Conservation (phyloP, 2,797 vertebrate genomes). For the Neomorphus geoffroyi region DNA sequence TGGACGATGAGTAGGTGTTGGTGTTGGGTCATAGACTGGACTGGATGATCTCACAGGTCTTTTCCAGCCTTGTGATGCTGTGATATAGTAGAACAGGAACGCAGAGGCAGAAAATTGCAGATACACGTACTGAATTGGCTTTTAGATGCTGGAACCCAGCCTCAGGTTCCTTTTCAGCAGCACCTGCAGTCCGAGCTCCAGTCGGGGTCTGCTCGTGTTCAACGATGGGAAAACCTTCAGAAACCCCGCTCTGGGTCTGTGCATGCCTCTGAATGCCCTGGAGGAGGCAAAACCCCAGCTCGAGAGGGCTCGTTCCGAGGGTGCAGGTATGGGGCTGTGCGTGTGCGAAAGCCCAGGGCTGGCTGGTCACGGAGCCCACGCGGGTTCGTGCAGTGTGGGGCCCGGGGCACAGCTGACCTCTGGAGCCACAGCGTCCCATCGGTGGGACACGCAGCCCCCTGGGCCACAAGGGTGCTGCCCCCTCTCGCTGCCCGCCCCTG, state of each 20-base stretch:
- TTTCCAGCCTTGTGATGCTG: no score
- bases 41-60: no score
- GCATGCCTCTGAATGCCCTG: background rate
- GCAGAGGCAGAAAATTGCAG: background rate
- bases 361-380: accelerated
- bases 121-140: background rate
- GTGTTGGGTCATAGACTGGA: no score
- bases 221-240: background rate
- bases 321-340: background rate
- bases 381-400: background rate
- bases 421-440: background rate
- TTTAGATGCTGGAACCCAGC: background rate
- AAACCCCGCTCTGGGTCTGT: background rate
- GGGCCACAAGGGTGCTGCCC: background rate
- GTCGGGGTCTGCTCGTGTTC: background rate
- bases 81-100: background rate
- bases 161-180: background rate
- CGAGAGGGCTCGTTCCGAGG: accelerated
- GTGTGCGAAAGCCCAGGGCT: accelerated
- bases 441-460: background rate
- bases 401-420: background rate
- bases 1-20: no score
- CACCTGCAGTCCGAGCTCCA: background rate
- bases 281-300: background rate
- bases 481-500: background rate